Conservation (phyloP, 2,888 invertebrate genomes). For the Mycalesis mineus region DNA sequence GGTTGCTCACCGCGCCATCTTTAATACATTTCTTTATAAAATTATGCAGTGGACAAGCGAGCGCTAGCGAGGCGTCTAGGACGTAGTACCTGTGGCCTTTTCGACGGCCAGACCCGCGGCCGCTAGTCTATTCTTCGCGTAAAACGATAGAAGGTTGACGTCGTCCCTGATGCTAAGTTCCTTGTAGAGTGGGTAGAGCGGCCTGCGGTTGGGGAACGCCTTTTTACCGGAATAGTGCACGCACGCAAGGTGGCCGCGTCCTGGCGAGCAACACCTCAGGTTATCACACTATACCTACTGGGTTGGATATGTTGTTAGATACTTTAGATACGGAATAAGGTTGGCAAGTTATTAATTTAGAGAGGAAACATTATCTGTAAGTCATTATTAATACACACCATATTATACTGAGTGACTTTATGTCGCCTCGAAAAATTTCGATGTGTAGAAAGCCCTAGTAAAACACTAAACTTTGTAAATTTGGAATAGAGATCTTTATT, state of each 20-base stretch:
- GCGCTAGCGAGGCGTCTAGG: slow-evolving; percentile 58
- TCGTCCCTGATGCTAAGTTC: slow-evolving; percentile 89
- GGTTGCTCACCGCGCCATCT: slow-evolving; percentile 36
- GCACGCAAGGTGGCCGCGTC: slow-evolving; percentile 90
- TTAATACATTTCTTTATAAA: slow-evolving; percentile 55
- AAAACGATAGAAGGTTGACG: slow-evolving; percentile 91
- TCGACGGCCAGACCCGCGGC: slow-evolving; percentile 76
- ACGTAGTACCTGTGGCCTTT: slow-evolving; percentile 71
- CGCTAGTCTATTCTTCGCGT: slow-evolving; percentile 87
- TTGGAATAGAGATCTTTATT: too few species aligned
- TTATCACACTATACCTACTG: slow-evolving; percentile 54
- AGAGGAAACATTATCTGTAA: not conserved
- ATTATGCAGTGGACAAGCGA: slow-evolving; percentile 68
- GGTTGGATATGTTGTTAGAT: slow-evolving; percentile 49
- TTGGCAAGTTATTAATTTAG: slow-evolving; percentile 7
- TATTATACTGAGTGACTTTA: too few species aligned
- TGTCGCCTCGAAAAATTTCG: too few species aligned
- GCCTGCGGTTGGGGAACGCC: slow-evolving; percentile 85
- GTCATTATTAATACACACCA: too few species aligned
- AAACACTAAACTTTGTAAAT: too few species aligned
- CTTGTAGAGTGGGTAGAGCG: slow-evolving; percentile 84
- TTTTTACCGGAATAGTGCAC: slow-evolving; percentile 90
- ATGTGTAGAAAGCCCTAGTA: too few species aligned
- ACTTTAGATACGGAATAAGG: slow-evolving; percentile 6
- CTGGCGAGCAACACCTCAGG: slow-evolving; percentile 76